phyloP scores from a whole-genome alignment of 2,113 vertebrate species.

The Agapornis roseicollis region DNA sequence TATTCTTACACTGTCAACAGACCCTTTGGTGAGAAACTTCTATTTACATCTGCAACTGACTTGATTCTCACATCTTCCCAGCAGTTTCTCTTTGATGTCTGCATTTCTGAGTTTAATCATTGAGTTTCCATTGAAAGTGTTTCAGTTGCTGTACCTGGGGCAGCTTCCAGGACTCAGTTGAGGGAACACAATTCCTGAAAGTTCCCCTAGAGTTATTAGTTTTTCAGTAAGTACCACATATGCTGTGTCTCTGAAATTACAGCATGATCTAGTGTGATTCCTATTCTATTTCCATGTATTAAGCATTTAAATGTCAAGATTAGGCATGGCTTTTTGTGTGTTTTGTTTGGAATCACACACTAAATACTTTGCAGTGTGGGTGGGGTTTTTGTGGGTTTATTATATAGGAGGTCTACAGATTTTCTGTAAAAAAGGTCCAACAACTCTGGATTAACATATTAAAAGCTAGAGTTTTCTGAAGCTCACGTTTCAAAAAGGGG shows the following conservation, averaged over 20 bases:
- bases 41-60: constrained; percentile 24
- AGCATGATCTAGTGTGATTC: not conserved
- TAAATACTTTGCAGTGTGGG: not conserved
- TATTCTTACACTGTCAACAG: constrained; percentile 16
- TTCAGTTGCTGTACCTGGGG: not conserved
- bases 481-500: not conserved
- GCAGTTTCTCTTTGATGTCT: constrained; percentile 34
- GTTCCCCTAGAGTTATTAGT: not conserved
- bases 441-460: not conserved
- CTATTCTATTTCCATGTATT: not conserved
- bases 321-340: not conserved
- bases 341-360: not conserved
- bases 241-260: not conserved
- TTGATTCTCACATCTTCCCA: constrained; percentile 21
- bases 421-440: not conserved
- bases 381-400: not conserved
- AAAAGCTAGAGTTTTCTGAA: not conserved
- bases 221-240: not conserved
- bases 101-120: constrained; percentile 35
- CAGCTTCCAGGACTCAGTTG: not conserved
- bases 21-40: not conserved
- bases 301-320: not conserved
- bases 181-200: not conserved
- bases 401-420: not conserved
- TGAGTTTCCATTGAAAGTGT: not conserved